Conservation (phyloP, 2,888 invertebrate species). For the Drosophila helvetica region DNA sequence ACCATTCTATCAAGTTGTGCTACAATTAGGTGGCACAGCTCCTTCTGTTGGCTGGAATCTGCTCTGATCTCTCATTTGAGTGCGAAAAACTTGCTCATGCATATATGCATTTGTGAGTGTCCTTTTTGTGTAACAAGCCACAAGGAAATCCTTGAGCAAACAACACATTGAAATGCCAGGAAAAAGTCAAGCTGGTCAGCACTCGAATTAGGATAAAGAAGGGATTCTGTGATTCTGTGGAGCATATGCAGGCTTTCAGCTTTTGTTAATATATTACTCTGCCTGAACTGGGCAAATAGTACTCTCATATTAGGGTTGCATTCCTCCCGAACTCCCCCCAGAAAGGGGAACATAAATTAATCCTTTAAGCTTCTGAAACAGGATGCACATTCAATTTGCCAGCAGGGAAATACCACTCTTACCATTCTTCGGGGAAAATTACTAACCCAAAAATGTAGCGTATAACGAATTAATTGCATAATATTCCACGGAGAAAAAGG, state of each 20-base stretch:
- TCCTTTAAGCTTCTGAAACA: background rate
- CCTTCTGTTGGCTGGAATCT: too few relatives aligned
- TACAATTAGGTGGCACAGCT: conserved; percentile 30
- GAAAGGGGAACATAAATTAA: background rate
- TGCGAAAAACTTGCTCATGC: conserved; percentile 51
- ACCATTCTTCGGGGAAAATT: too few relatives aligned
- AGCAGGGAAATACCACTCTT: too few relatives aligned
- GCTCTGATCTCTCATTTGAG: conserved; percentile 33
- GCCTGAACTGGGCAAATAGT: conserved; percentile 20
- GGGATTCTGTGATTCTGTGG: conserved; percentile 47
- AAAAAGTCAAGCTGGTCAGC: conserved; percentile 33
- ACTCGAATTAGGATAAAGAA: conserved; percentile 34
- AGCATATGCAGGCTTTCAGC: conserved; percentile 63
- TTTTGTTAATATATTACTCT: conserved; percentile 58
- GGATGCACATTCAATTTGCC: too few relatives aligned
- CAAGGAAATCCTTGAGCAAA: conserved; percentile 22
- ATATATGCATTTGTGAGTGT: conserved; percentile 63
- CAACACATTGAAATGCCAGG: conserved; percentile 10
- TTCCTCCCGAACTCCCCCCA: background rate
- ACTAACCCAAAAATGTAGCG: background rate
- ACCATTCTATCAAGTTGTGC: conserved; percentile 16
- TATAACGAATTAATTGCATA: conserved; percentile 68
- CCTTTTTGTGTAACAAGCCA: conserved; percentile 43
- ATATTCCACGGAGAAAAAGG: conserved; percentile 36
- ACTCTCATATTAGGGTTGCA: too few relatives aligned